Evolutionary conservation across 1,140 invertebrate species (phyloP).

Genomic region (Drosophila kurseongensis): DNA sequence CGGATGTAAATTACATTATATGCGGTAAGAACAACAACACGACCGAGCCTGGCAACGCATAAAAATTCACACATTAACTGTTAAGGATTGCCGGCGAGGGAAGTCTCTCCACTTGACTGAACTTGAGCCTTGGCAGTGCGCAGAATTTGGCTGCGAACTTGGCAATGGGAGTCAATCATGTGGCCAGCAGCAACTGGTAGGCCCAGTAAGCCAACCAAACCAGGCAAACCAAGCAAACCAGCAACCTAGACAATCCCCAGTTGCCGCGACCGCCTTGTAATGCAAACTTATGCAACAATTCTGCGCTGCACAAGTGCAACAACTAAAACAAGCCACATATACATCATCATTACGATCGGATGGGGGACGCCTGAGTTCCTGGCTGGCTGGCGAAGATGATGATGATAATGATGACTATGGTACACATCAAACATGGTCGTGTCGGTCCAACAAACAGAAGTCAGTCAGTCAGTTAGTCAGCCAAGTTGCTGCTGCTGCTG

Average conservation of each 20-base stretch:
- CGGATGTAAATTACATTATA: conserved; percentile 83
- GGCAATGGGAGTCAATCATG: conserved; percentile 77
- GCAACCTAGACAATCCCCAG: conserved; percentile 23
- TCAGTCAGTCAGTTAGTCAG: conserved; percentile 78
- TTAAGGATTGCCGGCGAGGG: conserved; percentile 63
- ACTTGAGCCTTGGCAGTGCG: conserved; percentile 33
- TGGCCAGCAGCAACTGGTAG: conserved; percentile 49
- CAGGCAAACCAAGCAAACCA: no score
- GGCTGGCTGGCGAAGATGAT: conserved; percentile 11
- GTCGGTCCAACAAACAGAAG: conserved; percentile 83
- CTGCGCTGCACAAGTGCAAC: conserved; percentile 76
- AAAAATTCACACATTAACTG: conserved; percentile 83
- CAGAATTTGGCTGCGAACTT: conserved; percentile 42
- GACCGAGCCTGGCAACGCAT: conserved; percentile 78
- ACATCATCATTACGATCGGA: conserved; percentile 44
- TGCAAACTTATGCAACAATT: conserved; percentile 80
- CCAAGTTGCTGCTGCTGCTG: conserved; percentile 50
- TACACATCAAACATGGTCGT: conserved; percentile 82
- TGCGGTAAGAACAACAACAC: conserved; percentile 75
- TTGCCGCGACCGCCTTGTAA: conserved; percentile 48
- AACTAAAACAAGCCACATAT: conserved; percentile 72
- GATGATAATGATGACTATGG: conserved; percentile 59
- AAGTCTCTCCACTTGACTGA: conserved; percentile 26
- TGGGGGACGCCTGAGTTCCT: conserved; percentile 3
- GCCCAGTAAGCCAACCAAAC: not conserved